Percentiles rank a stretch among this genome's conserved stretches.
Conservation (phyloP, 2,113 vertebrate species). For the Channa maculata region DNA sequence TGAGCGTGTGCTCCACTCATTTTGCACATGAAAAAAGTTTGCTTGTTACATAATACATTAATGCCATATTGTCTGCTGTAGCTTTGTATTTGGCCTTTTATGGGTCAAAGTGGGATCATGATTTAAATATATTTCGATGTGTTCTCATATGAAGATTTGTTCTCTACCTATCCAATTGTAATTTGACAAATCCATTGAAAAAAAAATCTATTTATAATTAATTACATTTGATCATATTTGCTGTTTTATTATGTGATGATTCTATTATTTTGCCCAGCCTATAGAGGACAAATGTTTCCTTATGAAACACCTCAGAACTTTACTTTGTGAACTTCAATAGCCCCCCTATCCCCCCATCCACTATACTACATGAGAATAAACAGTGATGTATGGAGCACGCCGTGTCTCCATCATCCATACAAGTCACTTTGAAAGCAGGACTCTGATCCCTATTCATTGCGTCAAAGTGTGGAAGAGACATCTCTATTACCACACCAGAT, state of each 20-base stretch:
- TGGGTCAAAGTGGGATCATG: too few species aligned
- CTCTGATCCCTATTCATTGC: slow-evolving; percentile 73
- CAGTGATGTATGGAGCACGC: slow-evolving; percentile 61
- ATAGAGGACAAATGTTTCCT: not conserved
- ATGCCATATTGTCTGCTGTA: slow-evolving; percentile 9
- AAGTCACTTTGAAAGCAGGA: slow-evolving; percentile 48
- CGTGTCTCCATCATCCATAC: slow-evolving; percentile 54
- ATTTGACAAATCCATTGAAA: not conserved
- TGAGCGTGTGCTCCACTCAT: slow-evolving; percentile 11
- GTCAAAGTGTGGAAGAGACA: slow-evolving; percentile 73
- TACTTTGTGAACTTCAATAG: slow-evolving; percentile 21
- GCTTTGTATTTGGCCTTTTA: slow-evolving; percentile 2
- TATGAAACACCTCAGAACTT: not conserved
- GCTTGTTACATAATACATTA: not conserved
- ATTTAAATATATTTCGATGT: too few species aligned
- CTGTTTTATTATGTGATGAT: not conserved
- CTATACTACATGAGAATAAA: slow-evolving; percentile 42
- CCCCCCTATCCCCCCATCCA: slow-evolving; percentile 10
- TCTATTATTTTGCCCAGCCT: not conserved
- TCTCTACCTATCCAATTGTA: not conserved
- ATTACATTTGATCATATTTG: not conserved
- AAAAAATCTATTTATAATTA: too few species aligned
- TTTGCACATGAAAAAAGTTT: not conserved
- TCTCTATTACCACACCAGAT: slow-evolving; percentile 79
- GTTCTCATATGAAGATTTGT: not conserved